Percentiles rank a stretch among this genome's conserved stretches.
Evolutionary conservation across 2,113 vertebrate species (phyloP).

Genomic region (Tragulus kanchil): DNA sequence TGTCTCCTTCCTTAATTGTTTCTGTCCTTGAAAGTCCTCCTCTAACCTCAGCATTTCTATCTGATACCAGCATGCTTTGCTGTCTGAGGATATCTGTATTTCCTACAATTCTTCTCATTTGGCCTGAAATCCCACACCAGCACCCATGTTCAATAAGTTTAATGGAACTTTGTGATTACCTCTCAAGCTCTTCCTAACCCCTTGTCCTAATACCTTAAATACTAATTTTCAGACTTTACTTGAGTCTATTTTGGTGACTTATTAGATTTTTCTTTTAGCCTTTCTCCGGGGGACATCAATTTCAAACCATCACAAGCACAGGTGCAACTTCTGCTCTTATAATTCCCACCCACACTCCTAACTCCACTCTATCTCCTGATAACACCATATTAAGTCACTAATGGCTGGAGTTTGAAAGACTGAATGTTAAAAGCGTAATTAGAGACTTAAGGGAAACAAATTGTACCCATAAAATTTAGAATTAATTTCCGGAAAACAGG

Average conservation of each 20-base stretch:
- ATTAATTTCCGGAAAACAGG: slow-evolving; percentile 83
- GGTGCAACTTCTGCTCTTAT: slow-evolving; percentile 74
- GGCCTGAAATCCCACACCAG: background rate
- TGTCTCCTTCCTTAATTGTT: background rate
- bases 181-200: slow-evolving; percentile 45
- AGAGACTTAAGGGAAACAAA: slow-evolving; percentile 84
- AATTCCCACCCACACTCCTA: slow-evolving; percentile 78
- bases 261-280: slow-evolving; percentile 76
- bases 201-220: slow-evolving; percentile 79
- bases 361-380: slow-evolving; percentile 75
- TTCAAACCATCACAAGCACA: slow-evolving; percentile 73
- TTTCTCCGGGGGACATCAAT: slow-evolving; percentile 82
- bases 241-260: slow-evolving; percentile 79
- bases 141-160: background rate
- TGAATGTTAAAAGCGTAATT: slow-evolving; percentile 85
- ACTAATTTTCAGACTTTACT: slow-evolving; percentile 72
- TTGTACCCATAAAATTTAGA: slow-evolving; percentile 84
- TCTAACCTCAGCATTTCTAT: background rate
- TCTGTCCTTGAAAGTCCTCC: background rate
- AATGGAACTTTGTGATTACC: slow-evolving; percentile 66
- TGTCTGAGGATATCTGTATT: background rate
- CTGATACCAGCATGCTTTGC: background rate
- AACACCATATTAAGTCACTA: slow-evolving; percentile 81
- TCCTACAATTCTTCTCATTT: background rate
- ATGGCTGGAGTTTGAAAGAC: slow-evolving; percentile 79